Base-by-base conservation (phyloP, 2,888 invertebrate genomes). In the Vesta saturnalis region DNA sequence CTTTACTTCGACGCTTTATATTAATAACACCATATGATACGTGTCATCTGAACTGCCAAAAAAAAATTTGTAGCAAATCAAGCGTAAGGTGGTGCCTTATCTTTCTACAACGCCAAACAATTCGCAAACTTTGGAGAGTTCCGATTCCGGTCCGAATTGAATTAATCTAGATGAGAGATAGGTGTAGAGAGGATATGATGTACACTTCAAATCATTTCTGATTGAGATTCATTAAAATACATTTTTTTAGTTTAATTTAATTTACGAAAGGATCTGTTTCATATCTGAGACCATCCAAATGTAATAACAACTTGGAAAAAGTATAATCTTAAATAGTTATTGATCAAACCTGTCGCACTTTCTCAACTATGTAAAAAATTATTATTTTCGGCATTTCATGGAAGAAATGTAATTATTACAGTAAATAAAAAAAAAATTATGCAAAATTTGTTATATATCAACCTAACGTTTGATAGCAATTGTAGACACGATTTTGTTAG, bases 31-130 rank as follows among this genome's bases (percentile, higher is more conserved):
- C 43, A 58, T 52, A 65, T 69, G 64, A 58, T 65, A 61, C 60
- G 64, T 69, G 69, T 64, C 69, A 69, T 69, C 69, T 60, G 69
- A 59, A 64, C 65, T 66, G 69, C 61, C 66, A 70, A 70, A 67
- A 68, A n/a, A 62, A 60, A 57, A 59, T 60, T 59, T 56, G 67
- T 46, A 64, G 56, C 67, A 71, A 73, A 74, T 74, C 72, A 70
- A 73, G 73, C 70, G 74, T 74, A 62, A 73, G 73, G 73, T 73
- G 72, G 60, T 60, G 69, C 60, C 67, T 74, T 74, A 74, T 74
- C 74, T 74, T 74, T 74, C 74, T 73, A 69, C 73, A 70, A 74
- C 74, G 72, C 69, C 74, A 72, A 72, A 73, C 74, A 74, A 73
- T 73, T 74, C 71, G 46, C 70, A 64, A 72, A 71, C 72, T 74